These are phyloP conservation scores for Sarcophaga carnaria DNA, from an alignment of 2,888 invertebrate species.

Conservation along the genomic window DNA sequence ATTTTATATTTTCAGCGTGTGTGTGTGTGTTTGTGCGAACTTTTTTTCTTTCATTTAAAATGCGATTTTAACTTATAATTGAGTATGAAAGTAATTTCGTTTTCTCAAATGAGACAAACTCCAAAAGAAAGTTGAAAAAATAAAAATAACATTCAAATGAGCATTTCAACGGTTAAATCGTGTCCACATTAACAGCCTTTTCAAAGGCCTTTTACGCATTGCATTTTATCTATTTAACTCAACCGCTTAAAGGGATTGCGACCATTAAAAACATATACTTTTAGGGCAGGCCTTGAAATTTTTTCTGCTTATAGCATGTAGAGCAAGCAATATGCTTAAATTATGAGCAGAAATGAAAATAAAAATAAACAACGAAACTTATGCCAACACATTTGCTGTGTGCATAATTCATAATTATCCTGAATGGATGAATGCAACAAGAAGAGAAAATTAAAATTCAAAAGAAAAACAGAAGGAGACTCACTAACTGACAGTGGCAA, in stretches of 20 bases:
- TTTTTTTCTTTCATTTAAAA: background rate
- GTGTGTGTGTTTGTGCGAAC: background rate
- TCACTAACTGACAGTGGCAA: slow-evolving; percentile 13
- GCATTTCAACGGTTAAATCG: background rate
- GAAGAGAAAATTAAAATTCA: slow-evolving; percentile 33
- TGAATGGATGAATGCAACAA: slow-evolving; percentile 28
- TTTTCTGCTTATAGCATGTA: background rate
- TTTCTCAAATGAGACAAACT: background rate
- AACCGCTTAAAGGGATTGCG: background rate
- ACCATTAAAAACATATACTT: background rate
- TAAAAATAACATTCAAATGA: background rate
- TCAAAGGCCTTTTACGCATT: background rate
- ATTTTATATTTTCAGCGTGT: background rate
- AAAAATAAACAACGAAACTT: slow-evolving; percentile 39
- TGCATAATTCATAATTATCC: slow-evolving; percentile 68
- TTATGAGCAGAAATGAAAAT: background rate
- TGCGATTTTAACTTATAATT: background rate
- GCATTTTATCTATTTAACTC: background rate
- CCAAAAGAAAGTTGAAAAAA: background rate
- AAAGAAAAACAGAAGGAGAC: slow-evolving; percentile 13
- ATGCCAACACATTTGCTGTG: slow-evolving; percentile 64
- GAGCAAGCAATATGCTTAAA: background rate
- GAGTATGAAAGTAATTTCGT: background rate
- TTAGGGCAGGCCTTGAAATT: background rate
- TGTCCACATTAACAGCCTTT: background rate